phyloP scores from a whole-genome alignment of 2,888 invertebrate genomes.

The Archaeoteleia sp. region DNA sequence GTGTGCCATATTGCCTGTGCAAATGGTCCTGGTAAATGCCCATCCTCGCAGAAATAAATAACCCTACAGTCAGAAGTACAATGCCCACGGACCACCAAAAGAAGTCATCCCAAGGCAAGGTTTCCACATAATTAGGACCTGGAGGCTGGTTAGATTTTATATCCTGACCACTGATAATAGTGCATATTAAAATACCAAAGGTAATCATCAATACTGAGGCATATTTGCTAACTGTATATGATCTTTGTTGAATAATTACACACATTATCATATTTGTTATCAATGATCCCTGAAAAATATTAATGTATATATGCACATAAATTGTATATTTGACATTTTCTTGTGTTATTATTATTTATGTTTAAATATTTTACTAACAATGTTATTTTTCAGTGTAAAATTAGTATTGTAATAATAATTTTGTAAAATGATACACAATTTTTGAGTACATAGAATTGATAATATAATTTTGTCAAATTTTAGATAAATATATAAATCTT shows the following conservation, averaged over 20 bases:
- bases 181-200: conserved; percentile 92
- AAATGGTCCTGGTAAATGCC: conserved; percentile 95
- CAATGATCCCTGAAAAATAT: conserved; percentile 88
- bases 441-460: too few relatives aligned
- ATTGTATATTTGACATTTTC: not conserved
- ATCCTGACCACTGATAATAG: conserved; percentile 87
- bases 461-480: too few relatives aligned
- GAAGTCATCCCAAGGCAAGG: conserved; percentile 76
- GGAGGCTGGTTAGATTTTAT: conserved; percentile 77
- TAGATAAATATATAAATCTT: too few relatives aligned
- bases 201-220: conserved; percentile 95
- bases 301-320: too few relatives aligned
- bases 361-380: not conserved
- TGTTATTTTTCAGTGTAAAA: too few relatives aligned
- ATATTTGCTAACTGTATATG: conserved; percentile 89
- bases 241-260: conserved; percentile 89
- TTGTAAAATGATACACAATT: too few relatives aligned
- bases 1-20: too few relatives aligned
- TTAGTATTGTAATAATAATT: too few relatives aligned
- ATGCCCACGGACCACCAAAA: conserved; percentile 85
- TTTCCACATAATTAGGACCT: conserved; percentile 70
- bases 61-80: conserved; percentile 86
- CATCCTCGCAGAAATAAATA: conserved; percentile 96
- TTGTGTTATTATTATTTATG: not conserved
- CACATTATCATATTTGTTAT: conserved; percentile 98